Evolutionary conservation across 2,113 vertebrate species (phyloP), one percentile per base, ranked within the genome.

Genomic region (Muntiacus reevesi): DNA sequence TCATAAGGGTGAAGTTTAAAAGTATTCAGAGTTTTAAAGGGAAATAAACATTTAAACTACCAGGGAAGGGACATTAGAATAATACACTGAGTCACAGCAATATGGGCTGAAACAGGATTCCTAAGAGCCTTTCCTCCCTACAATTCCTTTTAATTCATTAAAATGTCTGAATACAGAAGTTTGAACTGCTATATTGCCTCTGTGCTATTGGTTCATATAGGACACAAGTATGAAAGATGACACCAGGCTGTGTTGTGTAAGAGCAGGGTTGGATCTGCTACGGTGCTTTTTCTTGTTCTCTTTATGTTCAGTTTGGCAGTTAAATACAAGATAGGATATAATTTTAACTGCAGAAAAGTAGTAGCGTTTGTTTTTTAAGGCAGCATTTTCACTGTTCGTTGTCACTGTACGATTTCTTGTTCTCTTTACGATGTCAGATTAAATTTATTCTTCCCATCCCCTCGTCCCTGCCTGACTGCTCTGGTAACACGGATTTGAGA

Each of bases 1-100:
- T 94, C 14, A n/a, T 84, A 79, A 71, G 33, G 27, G 93, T 84
- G 82, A 94, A 92, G 87, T 95, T 89, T 83, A 83, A 91, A 74
- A 84, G 8, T 62, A 55, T 67, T 60, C 47, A 14, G 95, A 23
- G 10, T 67, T 95, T 4, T 36, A 47, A 89, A 67, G 43, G 36
- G 9, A 91, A 93, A 19, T 50, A 55, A 93, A 76, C 30, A 55
- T 89, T 74, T 85, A 45, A 93, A 89, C 47, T 43, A 28, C 19
- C 27, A 71, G n/a, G 23, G 12, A 95, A 91, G 55, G n/a, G 8
- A 21, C 30, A 30, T 40, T 6, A n/a, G 54, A 50, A 71, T n/a
- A 10, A 19, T 33, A 3, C 1, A 9, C 36, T 4, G 28, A 36
- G 57, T 23, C 5, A 21, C 2, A 28, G 43, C 2, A 67, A 9